phyloP scores from a whole-genome alignment of 2,797 vertebrate species.

The Sebastes steindachneri region DNA sequence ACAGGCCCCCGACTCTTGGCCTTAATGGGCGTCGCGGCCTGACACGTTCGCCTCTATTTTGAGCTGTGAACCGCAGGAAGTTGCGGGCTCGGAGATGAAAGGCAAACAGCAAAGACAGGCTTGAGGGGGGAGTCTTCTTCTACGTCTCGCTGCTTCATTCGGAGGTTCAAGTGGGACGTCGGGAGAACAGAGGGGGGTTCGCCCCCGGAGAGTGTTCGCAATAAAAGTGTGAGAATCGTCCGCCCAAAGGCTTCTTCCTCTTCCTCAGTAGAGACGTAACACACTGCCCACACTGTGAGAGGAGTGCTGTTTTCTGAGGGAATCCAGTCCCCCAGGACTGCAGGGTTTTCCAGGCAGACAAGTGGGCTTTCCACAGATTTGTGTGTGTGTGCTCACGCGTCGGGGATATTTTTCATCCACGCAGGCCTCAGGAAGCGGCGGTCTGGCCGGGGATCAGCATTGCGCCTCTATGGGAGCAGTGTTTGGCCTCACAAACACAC shows the following conservation, averaged over 20 bases:
- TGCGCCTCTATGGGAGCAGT: conserved; percentile 67
- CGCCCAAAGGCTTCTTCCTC: conserved; percentile 38
- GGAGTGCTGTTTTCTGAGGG: conserved; percentile 78
- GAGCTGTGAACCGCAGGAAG: conserved; percentile 31
- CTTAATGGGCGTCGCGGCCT: conserved; percentile 31
- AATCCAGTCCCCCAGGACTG: conserved; percentile 67
- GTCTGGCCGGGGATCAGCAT: conserved; percentile 77
- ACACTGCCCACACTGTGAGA: conserved; percentile 79
- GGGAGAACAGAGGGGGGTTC: conserved; percentile 1
- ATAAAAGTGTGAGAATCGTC: conserved; percentile 18
- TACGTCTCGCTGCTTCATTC: conserved; percentile 34
- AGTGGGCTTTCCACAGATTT: conserved; percentile 62
- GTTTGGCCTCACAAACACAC: conserved; percentile 46
- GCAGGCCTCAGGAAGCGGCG: conserved; percentile 81
- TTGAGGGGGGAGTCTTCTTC: conserved; percentile 36
- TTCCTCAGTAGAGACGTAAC: conserved; percentile 32
- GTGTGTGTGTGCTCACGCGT: conserved; percentile 31
- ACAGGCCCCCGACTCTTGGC: conserved; percentile 36
- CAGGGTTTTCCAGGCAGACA: conserved; percentile 71
- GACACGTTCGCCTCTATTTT: conserved; percentile 12
- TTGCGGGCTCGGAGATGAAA: conserved; percentile 46
- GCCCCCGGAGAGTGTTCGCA: conserved; percentile 12
- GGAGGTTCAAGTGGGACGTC: conserved; percentile 43
- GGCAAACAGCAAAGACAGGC: conserved; percentile 50
- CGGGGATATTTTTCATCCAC: conserved; percentile 78